Percentiles rank a stretch among this genome's conserved stretches.
Evolutionary conservation across 2,797 vertebrate species (phyloP).

Genomic region (Tokudaia muenninki): DNA sequence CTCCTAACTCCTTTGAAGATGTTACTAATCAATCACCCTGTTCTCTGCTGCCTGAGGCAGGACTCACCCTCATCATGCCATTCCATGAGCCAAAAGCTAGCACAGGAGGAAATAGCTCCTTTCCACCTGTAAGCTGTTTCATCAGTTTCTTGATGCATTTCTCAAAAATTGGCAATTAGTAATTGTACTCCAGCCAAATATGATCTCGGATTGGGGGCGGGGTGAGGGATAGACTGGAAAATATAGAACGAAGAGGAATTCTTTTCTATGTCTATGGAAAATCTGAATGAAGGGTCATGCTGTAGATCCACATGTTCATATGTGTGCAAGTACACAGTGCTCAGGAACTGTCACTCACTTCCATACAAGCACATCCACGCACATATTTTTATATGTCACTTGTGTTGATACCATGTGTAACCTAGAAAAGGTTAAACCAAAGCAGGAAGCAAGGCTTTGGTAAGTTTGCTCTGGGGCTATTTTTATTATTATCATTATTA

Average conservation of each 20-base stretch:
- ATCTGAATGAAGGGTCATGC: background rate
- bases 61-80: background rate
- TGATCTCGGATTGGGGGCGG: background rate
- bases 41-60: background rate
- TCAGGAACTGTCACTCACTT: slow-evolving; percentile 4
- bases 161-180: slow-evolving; percentile 45
- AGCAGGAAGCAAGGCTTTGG: slow-evolving; percentile 17
- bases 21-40: slow-evolving; percentile 6
- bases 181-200: slow-evolving; percentile 34
- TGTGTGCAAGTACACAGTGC: background rate
- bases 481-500: too few relatives aligned
- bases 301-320: slow-evolving; percentile 10
- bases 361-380: background rate
- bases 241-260: background rate
- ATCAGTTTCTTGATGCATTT: background rate
- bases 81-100: background rate
- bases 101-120: background rate
- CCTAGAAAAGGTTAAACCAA: slow-evolving; percentile 5
- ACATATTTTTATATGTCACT: background rate
- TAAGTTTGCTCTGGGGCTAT: slow-evolving; percentile 6
- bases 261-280: background rate
- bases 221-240: background rate
- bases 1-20: slow-evolving; percentile 6
- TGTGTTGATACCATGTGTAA: background rate
- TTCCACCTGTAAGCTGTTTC: slow-evolving; percentile 4